A percentile compares a stretch with the other conserved stretches of the same genome.
These are phyloP conservation scores for Apotomis capreana DNA, from an alignment of 2,888 invertebrate genomes.

Conservation along the genomic window DNA sequence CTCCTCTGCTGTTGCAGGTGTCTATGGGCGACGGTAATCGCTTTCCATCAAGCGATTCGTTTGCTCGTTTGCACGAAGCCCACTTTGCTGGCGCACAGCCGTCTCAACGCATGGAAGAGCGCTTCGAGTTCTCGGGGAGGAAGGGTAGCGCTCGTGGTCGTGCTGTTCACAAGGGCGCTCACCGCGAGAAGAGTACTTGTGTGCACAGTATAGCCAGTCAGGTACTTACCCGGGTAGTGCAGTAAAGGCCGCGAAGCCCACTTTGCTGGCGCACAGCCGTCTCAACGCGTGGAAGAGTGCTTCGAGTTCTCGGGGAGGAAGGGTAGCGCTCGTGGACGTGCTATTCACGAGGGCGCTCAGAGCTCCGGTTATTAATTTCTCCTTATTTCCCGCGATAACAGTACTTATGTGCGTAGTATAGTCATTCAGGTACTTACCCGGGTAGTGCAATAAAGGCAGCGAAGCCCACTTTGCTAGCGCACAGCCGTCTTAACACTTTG, in stretches of 20 bases:
- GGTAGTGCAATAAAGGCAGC: too few relatives aligned
- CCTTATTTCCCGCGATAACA: slow-evolving; percentile 99
- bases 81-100: slow-evolving; percentile 98
- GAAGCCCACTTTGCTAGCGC: too few relatives aligned
- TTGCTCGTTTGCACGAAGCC: slow-evolving; percentile 99
- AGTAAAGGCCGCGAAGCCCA: slow-evolving; percentile 98
- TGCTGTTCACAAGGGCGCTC: too few relatives aligned
- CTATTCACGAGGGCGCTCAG: slow-evolving; percentile 87
- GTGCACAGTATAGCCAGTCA: slow-evolving; percentile 78
- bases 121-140: too few relatives aligned
- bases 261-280: slow-evolving; percentile 97
- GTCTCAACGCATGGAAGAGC: slow-evolving; percentile 76
- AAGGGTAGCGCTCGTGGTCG: too few relatives aligned
- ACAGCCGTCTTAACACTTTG: too few relatives aligned
- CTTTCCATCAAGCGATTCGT: too few relatives aligned
- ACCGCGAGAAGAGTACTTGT: too few relatives aligned
- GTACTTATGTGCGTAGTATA: too few relatives aligned
- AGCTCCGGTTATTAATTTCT: slow-evolving; percentile 96
- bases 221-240: slow-evolving; percentile 89
- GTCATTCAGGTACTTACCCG: too few relatives aligned
- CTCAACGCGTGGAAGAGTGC: slow-evolving; percentile 97
- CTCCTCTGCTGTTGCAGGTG: too few relatives aligned
- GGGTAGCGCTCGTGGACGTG: slow-evolving; percentile 64
- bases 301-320: slow-evolving; percentile 90
- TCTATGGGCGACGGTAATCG: too few relatives aligned